Conservation (phyloP, 2,888 invertebrate genomes). For the Antitype chi region DNA sequence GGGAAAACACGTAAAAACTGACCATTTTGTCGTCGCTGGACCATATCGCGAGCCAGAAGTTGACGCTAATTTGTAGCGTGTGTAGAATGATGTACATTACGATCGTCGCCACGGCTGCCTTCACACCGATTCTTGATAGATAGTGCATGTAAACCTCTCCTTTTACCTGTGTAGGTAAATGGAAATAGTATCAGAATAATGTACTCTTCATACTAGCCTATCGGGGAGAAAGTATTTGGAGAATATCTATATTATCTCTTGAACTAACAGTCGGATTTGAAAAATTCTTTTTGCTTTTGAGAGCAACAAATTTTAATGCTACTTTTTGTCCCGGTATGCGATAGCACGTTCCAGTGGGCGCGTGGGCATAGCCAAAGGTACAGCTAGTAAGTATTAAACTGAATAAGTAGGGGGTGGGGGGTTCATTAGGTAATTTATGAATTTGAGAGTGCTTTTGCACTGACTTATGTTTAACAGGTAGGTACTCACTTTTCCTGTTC, state of each 20-base stretch:
- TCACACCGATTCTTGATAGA: constrained; percentile 95
- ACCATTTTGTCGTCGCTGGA: constrained; percentile 92
- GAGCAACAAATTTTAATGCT: too few species aligned
- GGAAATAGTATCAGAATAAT: not conserved
- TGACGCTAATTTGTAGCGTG: constrained; percentile 96
- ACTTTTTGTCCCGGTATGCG: too few species aligned
- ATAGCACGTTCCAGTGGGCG: too few species aligned
- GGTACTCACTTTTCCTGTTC: constrained; percentile 95
- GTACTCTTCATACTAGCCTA: not conserved
- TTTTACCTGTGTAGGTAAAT: constrained; percentile 92
- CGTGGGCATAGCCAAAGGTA: too few species aligned
- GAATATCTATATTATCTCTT: too few species aligned
- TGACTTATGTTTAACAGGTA: too few species aligned
- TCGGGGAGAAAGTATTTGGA: not conserved
- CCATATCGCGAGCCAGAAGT: constrained; percentile 96
- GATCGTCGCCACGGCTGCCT: constrained; percentile 93
- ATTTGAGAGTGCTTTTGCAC: not conserved
- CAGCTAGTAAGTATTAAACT: not conserved
- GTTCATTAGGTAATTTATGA: not conserved
- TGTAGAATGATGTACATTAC: constrained; percentile 95
- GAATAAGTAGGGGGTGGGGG: not conserved
- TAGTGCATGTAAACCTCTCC: constrained; percentile 97
- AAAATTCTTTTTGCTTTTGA: too few species aligned
- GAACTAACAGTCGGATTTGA: too few species aligned
- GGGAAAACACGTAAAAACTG: constrained; percentile 50